Percentiles rank a stretch among this genome's conserved stretches.
These are phyloP conservation scores for Etia nguti DNA, from an alignment of 2,113 vertebrate species.

Conservation along the genomic window DNA sequence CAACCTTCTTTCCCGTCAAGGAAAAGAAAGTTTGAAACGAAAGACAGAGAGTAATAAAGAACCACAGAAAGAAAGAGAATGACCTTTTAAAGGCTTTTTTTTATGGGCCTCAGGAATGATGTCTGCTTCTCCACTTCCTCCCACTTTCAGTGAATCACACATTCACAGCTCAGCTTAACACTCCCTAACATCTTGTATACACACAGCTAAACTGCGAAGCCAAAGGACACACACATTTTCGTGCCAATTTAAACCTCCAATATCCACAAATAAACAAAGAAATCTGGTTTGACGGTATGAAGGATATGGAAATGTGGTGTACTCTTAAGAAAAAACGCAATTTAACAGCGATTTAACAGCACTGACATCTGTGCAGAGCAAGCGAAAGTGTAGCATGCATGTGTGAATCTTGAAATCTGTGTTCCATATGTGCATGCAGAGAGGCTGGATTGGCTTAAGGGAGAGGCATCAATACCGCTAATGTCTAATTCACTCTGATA, in stretches of 20 bases:
- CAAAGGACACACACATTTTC: constrained; percentile 31
- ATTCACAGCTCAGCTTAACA: constrained; percentile 64
- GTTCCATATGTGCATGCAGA: constrained; percentile 22
- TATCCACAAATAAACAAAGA: constrained; percentile 38
- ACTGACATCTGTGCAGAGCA: background rate
- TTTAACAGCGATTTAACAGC: background rate
- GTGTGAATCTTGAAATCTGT: constrained; percentile 10
- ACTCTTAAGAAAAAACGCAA: background rate
- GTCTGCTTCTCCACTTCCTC: constrained; percentile 39
- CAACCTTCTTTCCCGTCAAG: background rate
- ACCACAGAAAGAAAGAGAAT: background rate
- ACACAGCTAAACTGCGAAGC: constrained; percentile 47
- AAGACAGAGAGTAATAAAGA: background rate
- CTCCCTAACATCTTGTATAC: constrained; percentile 56
- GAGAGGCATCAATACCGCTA: background rate
- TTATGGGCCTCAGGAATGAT: constrained; percentile 35
- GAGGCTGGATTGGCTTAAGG: background rate
- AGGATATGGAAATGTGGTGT: background rate
- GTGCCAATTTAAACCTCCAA: constrained; percentile 43
- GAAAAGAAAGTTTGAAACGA: background rate
- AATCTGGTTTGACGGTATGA: constrained; percentile 5
- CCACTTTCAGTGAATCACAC: constrained; percentile 55
- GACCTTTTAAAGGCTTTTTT: constrained; percentile 27
- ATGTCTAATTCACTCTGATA: constrained; percentile 46
- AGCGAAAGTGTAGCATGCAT: background rate